Evolutionary conservation across 92 coral and sea anemone species (phyloP).

Genomic region (Phenganax stokvisi): DNA sequence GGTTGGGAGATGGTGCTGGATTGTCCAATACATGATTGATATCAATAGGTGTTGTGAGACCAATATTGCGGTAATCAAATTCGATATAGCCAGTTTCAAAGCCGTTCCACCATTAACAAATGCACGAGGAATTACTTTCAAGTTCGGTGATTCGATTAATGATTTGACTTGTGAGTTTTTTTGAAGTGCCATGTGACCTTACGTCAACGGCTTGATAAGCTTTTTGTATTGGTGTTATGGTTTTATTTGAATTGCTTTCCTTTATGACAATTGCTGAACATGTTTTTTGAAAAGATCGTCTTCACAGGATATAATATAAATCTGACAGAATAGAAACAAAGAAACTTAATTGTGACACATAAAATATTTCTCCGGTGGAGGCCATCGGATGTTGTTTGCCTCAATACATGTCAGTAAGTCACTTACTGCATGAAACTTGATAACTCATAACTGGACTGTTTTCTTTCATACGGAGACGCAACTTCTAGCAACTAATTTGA

Average conservation of each 20-base stretch:
- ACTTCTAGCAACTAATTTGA: too few species aligned
- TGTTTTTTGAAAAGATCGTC: background rate
- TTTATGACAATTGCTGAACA: constrained; percentile 5
- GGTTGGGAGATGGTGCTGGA: constrained; percentile 40
- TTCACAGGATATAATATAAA: background rate
- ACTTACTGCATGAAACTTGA: too few species aligned
- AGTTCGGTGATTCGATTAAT: constrained; percentile 45
- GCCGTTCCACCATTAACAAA: constrained; percentile 52
- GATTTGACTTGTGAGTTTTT: constrained; percentile 48
- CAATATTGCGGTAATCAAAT: constrained; percentile 42
- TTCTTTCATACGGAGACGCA: too few species aligned
- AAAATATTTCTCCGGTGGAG: background rate
- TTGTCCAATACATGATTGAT: constrained; percentile 27
- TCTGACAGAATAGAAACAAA: background rate
- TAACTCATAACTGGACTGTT: too few species aligned
- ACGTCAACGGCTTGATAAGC: constrained; percentile 38
- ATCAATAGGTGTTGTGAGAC: constrained; percentile 36
- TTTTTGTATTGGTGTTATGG: too few species aligned
- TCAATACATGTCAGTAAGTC: background rate
- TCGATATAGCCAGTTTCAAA: constrained; percentile 54
- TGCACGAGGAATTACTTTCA: constrained; percentile 43
- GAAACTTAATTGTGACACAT: background rate
- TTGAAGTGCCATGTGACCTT: constrained; percentile 45
- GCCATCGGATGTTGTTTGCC: background rate
- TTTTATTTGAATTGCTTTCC: background rate